A percentile compares a stretch with the other conserved stretches of the same genome.
These are phyloP conservation scores for Sphecodes monilicornis DNA, from an alignment of 2,888 invertebrate species.

Conservation along the genomic window DNA sequence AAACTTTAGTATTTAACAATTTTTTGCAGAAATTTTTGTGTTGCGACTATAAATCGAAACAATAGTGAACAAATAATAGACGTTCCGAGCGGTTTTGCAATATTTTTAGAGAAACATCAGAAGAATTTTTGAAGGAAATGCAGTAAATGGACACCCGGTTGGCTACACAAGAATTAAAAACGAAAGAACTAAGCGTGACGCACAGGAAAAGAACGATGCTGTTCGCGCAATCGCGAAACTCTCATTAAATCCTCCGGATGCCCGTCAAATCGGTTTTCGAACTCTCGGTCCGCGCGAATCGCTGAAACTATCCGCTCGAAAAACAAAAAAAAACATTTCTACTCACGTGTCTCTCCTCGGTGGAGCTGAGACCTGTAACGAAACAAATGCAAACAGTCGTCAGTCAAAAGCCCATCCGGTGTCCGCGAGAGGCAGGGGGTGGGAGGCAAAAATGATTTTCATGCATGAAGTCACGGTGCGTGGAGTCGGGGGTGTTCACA, in stretches of 20 bases:
- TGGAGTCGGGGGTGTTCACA: constrained; percentile 6
- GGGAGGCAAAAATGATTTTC: constrained; percentile 43
- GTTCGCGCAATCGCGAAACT: not conserved
- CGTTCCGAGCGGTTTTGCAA: no score
- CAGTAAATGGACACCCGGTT: no score
- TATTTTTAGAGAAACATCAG: no score
- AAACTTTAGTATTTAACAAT: no score
- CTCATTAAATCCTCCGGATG: not conserved
- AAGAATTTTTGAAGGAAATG: no score
- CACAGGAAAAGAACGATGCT: not conserved
- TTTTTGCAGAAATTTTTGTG: no score
- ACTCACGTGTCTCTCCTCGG: constrained; percentile 89
- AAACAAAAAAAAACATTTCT: constrained; percentile 43
- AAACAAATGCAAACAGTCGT: constrained; percentile 66
- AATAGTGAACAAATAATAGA: no score
- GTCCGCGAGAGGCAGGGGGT: not conserved
- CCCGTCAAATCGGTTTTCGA: not conserved
- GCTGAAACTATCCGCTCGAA: not conserved
- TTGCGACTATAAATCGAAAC: no score
- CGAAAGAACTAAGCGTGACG: not conserved
- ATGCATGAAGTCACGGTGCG: constrained; percentile 33
- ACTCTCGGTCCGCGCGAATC: not conserved
- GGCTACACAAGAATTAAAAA: no score
- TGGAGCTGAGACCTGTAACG: constrained; percentile 87
- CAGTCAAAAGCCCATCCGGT: constrained; percentile 55